Evolutionary conservation across 2,113 vertebrate genomes (phyloP).

Genomic region (Anguilla rostrata): DNA sequence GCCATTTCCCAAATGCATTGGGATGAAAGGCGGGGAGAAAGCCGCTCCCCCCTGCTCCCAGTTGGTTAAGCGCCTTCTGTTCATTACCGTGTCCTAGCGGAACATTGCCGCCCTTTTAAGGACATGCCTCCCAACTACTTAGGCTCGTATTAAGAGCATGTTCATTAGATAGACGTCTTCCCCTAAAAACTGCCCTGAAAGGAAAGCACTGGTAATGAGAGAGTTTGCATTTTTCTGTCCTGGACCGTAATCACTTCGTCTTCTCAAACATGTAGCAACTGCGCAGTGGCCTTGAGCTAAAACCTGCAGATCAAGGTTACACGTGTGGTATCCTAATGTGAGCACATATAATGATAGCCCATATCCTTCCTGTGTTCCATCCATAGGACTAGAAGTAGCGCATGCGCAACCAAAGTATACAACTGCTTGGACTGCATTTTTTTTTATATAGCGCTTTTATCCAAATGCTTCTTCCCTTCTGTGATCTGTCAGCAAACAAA

Average conservation of each 20-base stretch:
- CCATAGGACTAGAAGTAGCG: neutral
- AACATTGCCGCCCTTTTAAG: constrained; percentile 58
- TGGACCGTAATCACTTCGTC: neutral
- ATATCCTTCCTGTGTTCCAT: neutral
- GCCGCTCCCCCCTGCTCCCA: constrained; percentile 67
- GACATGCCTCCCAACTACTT: constrained; percentile 60
- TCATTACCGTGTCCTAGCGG: constrained; percentile 71
- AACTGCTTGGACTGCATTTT: neutral
- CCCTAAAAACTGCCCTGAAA: constrained; percentile 45
- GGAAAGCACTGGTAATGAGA: constrained; percentile 39
- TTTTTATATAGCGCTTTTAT: too few species aligned
- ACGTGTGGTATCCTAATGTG: neutral
- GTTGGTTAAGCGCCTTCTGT: constrained; percentile 70
- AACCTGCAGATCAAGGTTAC: neutral
- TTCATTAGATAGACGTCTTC: constrained; percentile 52
- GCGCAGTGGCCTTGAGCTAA: neutral
- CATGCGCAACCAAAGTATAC: neutral
- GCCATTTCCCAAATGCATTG: constrained; percentile 59
- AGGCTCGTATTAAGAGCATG: constrained; percentile 57
- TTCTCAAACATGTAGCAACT: neutral
- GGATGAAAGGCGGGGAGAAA: constrained; percentile 66
- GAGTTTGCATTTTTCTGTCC: constrained; percentile 23
- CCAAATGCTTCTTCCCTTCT: neutral
- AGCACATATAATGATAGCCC: neutral
- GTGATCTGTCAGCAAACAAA: neutral